Evolutionary conservation across 2,888 invertebrate species (phyloP), one percentile per base, ranked within the genome.

Genomic region (Apoda limacodes): DNA sequence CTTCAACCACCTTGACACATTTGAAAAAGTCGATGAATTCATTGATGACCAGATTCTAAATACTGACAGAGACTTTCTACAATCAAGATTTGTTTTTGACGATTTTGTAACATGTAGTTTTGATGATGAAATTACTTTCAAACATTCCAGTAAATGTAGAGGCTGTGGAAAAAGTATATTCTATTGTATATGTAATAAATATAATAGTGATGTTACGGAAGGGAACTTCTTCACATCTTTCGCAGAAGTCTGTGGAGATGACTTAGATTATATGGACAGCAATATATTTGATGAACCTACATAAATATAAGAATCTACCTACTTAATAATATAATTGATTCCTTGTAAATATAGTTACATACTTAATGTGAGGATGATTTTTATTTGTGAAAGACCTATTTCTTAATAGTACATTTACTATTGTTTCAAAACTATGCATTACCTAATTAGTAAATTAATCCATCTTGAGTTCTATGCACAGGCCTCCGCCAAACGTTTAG

Each of bases 1-100:
- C 27, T 95, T 98, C 55, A 96, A 96, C 66, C 83, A 84, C 43
- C 76, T 95, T 11, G 85, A 84, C 44, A 85, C 82, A 34, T 88
- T 87, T 52, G 70, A 84, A 30, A 82, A 84, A 47, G 90, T 94
- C 13, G 75, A 91, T 41, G 71, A 85, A 13, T 95, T 88, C 76
- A 70, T 95, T 34, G 56, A 82, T 29, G 61, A 85, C 29, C 69
- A 86, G 61, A 85, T 87, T 43, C 65, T 48, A 51, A 85, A 35
- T 36, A 39, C 40, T 33, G 39, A 37, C 35, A 17, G 40, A 45
- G 34, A 83, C 19, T 50, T 59, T 30, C 30, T 43, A n/a, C 35
- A 42, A 30, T 29, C 35, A 13, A 48, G 41, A 35, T 46, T 47
- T 48, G 38, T 40, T 31, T 43, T 70, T 34, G 63, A 50, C 39